Conservation (phyloP, 2,888 invertebrate genomes). For the Lycophotia porphyrea region DNA sequence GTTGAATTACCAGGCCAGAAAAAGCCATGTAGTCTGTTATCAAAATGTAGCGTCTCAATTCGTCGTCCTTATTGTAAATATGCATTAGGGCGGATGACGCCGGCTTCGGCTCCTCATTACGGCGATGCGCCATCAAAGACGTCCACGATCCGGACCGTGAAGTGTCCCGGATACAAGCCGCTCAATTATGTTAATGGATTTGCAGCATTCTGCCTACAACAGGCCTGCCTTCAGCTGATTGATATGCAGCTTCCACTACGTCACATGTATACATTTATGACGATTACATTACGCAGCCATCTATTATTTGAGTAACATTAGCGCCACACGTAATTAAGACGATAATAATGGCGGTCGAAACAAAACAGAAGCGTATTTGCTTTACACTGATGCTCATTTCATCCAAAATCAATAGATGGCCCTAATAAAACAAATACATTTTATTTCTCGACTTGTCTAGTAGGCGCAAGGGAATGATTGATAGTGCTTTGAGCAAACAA, state of each 20-base stretch:
- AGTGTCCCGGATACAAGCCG: slow-evolving; percentile 85
- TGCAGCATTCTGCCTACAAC: slow-evolving; percentile 80
- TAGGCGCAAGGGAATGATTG: slow-evolving; percentile 85
- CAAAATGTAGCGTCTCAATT: slow-evolving; percentile 72
- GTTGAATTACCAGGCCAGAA: slow-evolving; percentile 77
- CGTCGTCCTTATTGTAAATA: slow-evolving; percentile 81
- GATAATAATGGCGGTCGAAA: slow-evolving; percentile 41
- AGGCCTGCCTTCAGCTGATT: slow-evolving; percentile 79
- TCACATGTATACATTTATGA: slow-evolving; percentile 70
- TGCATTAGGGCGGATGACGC: slow-evolving; percentile 83
- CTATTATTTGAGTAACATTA: slow-evolving; percentile 62
- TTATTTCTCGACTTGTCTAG: slow-evolving; percentile 83
- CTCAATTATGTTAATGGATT: slow-evolving; percentile 89
- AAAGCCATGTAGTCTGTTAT: slow-evolving; percentile 73
- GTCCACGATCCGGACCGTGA: slow-evolving; percentile 81
- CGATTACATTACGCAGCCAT: slow-evolving; percentile 68
- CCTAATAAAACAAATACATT: slow-evolving; percentile 80
- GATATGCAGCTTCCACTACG: slow-evolving; percentile 74
- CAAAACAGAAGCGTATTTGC: slow-evolving; percentile 61
- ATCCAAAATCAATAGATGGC: slow-evolving; percentile 85
- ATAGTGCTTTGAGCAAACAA: slow-evolving; percentile 87
- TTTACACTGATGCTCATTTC: slow-evolving; percentile 76
- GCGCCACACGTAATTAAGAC: slow-evolving; percentile 59
- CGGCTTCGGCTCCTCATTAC: slow-evolving; percentile 83
- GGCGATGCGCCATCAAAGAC: slow-evolving; percentile 85